Conservation (phyloP, 2,797 vertebrate species). For the Mormyrops boulengeri region DNA sequence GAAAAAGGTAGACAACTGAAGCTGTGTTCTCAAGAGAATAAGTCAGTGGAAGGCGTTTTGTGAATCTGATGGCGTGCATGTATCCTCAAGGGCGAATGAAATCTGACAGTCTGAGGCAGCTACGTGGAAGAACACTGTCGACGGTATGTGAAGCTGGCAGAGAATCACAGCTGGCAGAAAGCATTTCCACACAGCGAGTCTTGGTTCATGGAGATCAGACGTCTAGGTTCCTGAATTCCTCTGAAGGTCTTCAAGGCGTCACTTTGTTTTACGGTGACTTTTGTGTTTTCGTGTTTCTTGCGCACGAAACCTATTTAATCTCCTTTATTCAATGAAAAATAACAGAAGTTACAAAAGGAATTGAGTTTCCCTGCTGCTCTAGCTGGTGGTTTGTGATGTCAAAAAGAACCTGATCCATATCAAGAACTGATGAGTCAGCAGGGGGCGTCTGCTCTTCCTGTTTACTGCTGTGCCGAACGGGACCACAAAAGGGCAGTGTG, state of each 20-base stretch:
- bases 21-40: not conserved
- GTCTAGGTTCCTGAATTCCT: not conserved
- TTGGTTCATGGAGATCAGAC: not conserved
- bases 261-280: not conserved
- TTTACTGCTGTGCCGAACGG: not conserved
- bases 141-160: not conserved
- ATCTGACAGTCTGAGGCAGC: not conserved
- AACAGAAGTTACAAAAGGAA: not conserved
- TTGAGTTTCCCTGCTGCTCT: not conserved
- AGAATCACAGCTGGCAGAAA: not conserved
- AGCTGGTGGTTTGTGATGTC: not conserved
- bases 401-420: not conserved
- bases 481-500: not conserved
- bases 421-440: not conserved
- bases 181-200: not conserved
- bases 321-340: not conserved
- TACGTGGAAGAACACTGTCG: not conserved
- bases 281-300: not conserved
- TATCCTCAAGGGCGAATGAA: not conserved
- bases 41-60: not conserved
- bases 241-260: not conserved
- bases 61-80: not conserved
- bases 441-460: not conserved
- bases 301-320: not conserved
- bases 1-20: not conserved